phyloP scores from a whole-genome alignment of 2,888 invertebrate genomes.

The Timandra comae region DNA sequence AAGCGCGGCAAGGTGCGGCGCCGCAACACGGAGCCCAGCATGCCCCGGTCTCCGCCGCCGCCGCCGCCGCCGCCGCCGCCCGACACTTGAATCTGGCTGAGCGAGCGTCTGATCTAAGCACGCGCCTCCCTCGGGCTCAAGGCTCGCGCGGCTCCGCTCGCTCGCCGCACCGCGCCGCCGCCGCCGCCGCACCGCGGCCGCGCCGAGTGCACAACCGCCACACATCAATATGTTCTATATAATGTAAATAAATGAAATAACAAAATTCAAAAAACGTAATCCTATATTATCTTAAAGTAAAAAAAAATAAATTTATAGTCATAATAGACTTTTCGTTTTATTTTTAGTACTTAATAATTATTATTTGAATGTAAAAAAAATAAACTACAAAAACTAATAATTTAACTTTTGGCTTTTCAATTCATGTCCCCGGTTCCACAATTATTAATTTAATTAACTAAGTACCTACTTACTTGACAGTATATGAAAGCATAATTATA shows the following conservation, averaged over 20 bases:
- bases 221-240: slow-evolving; percentile 4
- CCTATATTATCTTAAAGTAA: slow-evolving; percentile 33
- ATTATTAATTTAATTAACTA: too few species aligned
- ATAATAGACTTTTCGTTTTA: slow-evolving; percentile 62
- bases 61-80: slow-evolving; percentile 51
- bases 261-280: slow-evolving; percentile 32
- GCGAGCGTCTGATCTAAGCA: slow-evolving; percentile 82
- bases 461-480: too few species aligned
- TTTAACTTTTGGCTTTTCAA: slow-evolving; percentile 27
- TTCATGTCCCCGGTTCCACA: slow-evolving; percentile 7
- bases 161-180: slow-evolving; percentile 39
- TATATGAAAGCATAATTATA: too few species aligned
- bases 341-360: slow-evolving; percentile 54
- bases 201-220: slow-evolving; percentile 2
- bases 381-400: slow-evolving; percentile 45
- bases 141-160: slow-evolving; percentile 51
- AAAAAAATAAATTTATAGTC: slow-evolving; percentile 54
- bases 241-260: slow-evolving; percentile 59
- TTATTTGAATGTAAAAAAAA: slow-evolving; percentile 43
- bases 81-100: slow-evolving; percentile 84
- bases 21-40: slow-evolving; percentile 92
- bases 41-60: slow-evolving; percentile 68
- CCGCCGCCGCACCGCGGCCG: slow-evolving; percentile 10
- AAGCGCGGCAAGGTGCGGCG: slow-evolving; percentile 98
- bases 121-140: slow-evolving; percentile 66